Evolutionary conservation across 2,888 invertebrate genomes (phyloP).

Genomic region (Lomographa bimaculata): DNA sequence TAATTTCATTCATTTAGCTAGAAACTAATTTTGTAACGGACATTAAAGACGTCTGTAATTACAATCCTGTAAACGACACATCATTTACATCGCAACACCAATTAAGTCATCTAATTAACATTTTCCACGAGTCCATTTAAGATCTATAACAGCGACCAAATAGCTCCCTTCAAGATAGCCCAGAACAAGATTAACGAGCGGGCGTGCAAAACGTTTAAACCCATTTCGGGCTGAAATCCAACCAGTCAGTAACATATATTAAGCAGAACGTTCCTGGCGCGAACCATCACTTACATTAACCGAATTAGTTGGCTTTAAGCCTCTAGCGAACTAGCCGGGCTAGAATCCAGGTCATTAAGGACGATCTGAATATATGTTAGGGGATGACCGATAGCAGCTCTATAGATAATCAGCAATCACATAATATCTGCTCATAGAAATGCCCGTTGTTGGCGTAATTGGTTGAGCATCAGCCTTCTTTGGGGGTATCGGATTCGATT

Average conservation of each 20-base stretch:
- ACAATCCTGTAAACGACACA: too few species aligned
- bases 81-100: too few species aligned
- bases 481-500: too few species aligned
- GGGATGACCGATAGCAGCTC: constrained; percentile 9
- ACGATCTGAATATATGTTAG: constrained; percentile 60
- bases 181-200: constrained; percentile 80
- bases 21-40: too few species aligned
- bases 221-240: constrained; percentile 80
- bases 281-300: constrained; percentile 80
- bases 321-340: constrained; percentile 54
- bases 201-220: constrained; percentile 83
- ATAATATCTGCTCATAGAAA: too few species aligned
- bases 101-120: too few species aligned
- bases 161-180: constrained; percentile 70
- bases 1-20: too few species aligned
- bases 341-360: constrained; percentile 56
- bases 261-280: constrained; percentile 75
- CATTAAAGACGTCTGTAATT: too few species aligned
- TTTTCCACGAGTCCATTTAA: too few species aligned
- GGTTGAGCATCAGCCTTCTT: too few species aligned
- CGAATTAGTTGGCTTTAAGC: constrained; percentile 79
- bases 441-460: too few species aligned
- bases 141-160: constrained; percentile 47
- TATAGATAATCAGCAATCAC: too few species aligned
- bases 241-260: constrained; percentile 83